Percentiles rank a stretch among this genome's conserved stretches.
Evolutionary conservation across 2,888 invertebrate species (phyloP).

Genomic region (Drosophila nr. fundita): DNA sequence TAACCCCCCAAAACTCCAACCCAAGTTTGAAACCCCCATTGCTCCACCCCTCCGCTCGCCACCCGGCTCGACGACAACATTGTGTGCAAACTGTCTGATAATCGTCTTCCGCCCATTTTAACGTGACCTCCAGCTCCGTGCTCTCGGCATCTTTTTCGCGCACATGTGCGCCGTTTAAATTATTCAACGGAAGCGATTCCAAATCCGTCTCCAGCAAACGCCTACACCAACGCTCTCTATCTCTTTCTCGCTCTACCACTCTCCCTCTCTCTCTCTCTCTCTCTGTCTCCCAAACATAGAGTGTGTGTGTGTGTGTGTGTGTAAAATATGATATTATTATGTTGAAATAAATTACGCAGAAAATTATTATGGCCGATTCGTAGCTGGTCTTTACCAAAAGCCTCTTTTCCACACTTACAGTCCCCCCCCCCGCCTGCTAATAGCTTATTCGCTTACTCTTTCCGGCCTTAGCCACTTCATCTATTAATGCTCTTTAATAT

Average conservation of each 20-base stretch:
- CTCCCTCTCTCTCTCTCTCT: neutral
- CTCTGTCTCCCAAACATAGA: neutral
- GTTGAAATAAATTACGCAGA: conserved; percentile 80
- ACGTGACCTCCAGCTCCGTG: conserved; percentile 51
- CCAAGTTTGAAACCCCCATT: neutral
- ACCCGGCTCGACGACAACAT: conserved; percentile 56
- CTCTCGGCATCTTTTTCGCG: conserved; percentile 38
- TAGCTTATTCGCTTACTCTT: conserved; percentile 7
- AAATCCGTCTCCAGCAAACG: conserved; percentile 18
- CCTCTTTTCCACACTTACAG: neutral
- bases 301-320: conserved; percentile 14
- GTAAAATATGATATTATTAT: conserved; percentile 76
- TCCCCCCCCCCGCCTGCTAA: neutral
- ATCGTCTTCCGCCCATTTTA: conserved; percentile 82
- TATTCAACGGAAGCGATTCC: conserved; percentile 72
- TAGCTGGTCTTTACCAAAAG: conserved; percentile 35
- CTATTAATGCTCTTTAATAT: conserved; percentile 26
- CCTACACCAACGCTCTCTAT: neutral
- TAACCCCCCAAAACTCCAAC: conserved; percentile 1
- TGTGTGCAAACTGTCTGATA: conserved; percentile 82
- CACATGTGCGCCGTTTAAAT: conserved; percentile 78
- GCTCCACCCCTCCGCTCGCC: neutral
- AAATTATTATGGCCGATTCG: conserved; percentile 76
- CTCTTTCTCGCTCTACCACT: neutral
- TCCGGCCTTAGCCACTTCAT: conserved; percentile 19